phyloP scores from a whole-genome alignment of 1,140 invertebrate genomes.

The Tribolium madens region DNA sequence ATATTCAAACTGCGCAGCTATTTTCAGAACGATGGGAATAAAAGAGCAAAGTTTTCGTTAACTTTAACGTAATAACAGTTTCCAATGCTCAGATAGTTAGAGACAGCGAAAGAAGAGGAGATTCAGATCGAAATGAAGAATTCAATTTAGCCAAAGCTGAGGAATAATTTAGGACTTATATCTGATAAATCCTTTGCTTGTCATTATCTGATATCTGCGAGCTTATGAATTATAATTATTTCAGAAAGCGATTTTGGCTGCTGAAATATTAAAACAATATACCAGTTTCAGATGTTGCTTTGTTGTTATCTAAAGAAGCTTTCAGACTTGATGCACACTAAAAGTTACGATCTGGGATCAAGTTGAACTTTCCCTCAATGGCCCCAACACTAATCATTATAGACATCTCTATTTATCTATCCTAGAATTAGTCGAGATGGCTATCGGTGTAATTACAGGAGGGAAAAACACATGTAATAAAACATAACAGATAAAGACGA shows the following conservation, averaged over 20 bases:
- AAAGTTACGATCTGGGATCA: constrained; percentile 9
- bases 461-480: constrained; percentile 21
- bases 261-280: constrained; percentile 7
- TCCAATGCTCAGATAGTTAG: constrained; percentile 9
- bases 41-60: constrained; percentile 30
- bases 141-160: constrained; percentile 31
- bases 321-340: background rate
- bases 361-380: constrained; percentile 6
- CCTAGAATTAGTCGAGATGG: constrained; percentile 6
- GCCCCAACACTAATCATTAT: constrained; percentile 25
- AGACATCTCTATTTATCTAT: constrained; percentile 34
- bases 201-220: constrained; percentile 24
- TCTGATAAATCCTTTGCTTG: constrained; percentile 37
- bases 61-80: constrained; percentile 34
- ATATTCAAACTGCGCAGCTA: constrained; percentile 9
- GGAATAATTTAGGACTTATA: constrained; percentile 35
- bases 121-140: constrained; percentile 32
- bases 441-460: constrained; percentile 6
- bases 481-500: constrained; percentile 22
- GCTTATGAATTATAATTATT: constrained; percentile 38
- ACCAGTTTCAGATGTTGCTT: background rate
- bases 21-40: background rate
- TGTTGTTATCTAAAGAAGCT: background rate
- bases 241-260: constrained; percentile 5
- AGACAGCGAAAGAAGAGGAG: constrained; percentile 14